These are phyloP conservation scores for Stenchaetothrips biformis DNA, from an alignment of 2,888 invertebrate genomes.

Conservation along the genomic window DNA sequence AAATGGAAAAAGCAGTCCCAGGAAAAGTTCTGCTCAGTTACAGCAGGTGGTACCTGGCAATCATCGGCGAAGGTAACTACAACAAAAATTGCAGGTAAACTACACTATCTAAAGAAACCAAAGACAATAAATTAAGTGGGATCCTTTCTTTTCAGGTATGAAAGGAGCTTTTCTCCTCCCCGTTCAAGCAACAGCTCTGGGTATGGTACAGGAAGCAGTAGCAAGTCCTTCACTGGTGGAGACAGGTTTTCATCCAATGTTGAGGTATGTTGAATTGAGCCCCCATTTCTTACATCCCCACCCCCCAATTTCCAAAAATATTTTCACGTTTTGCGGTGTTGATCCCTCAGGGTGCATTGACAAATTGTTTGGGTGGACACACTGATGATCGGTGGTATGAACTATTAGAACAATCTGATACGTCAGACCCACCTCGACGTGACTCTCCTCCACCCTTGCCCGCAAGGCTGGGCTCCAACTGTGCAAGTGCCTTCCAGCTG, in stretches of 20 bases:
- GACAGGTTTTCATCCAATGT: slow-evolving; percentile 45
- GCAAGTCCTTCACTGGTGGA: slow-evolving; percentile 46
- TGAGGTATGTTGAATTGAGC: slow-evolving; percentile 44
- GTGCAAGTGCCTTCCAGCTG: slow-evolving; percentile 37
- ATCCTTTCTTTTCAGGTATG: slow-evolving; percentile 49
- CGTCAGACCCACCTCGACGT: slow-evolving; percentile 32
- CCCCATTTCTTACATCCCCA: slow-evolving; percentile 1
- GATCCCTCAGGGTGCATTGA: slow-evolving; percentile 53
- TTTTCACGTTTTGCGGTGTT: neutral
- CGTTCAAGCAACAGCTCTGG: slow-evolving; percentile 77
- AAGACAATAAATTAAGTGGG: neutral
- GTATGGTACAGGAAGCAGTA: slow-evolving; percentile 68
- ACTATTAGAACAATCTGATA: slow-evolving; percentile 48
- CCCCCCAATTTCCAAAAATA: neutral
- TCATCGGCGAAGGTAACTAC: slow-evolving; percentile 54
- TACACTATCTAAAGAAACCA: neutral
- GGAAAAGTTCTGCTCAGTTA: slow-evolving; percentile 41
- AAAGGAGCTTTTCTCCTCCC: slow-evolving; percentile 70
- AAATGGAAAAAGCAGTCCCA: slow-evolving; percentile 37
- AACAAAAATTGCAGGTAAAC: neutral
- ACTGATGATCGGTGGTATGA: slow-evolving; percentile 60
- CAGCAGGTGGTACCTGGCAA: slow-evolving; percentile 55
- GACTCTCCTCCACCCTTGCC: slow-evolving; percentile 50
- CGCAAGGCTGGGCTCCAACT: slow-evolving; percentile 42
- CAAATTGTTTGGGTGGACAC: slow-evolving; percentile 59